Base-by-base conservation (phyloP, 2,113 vertebrate species). In the Athene noctua region DNA sequence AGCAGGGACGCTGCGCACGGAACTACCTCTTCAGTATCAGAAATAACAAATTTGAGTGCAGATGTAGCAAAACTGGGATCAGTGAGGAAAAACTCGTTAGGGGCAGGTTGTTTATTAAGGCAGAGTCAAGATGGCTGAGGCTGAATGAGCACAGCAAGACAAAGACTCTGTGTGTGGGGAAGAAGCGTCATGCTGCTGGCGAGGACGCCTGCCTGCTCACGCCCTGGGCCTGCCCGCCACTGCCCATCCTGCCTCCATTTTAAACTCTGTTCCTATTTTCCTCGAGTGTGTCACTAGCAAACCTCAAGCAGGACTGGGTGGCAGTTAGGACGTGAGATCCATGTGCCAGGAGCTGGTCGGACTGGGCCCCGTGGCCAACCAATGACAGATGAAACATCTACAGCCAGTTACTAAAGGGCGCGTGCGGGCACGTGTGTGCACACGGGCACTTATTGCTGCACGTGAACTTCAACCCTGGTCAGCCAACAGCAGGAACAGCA, bases 391-490 rank as follows among this genome's bases (percentile, higher is more conserved):
- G 5, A 49, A 78, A 72, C 6, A 30, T 1, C 58, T 18, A 3
- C 30, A 52, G 44, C 5, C 42, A 79, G 77, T 22, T 46, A 32
- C 32, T 11, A 5, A 30, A 18, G 58, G 7, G 11, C 3, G 21
- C 5, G 6, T 21, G 61, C 13, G 59, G 8, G 14, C 2, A 38
- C 4, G 36, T 3, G 22, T 9, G 30, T 21, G 6, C 30, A n/a
- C 13, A 25, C 1, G 11, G 8, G 17, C 44, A 2, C 32, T 36
- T 38, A 34, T 0, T 34, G 36, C 71, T 0, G 0, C 57, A 11
- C 0, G 0, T 20, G 62, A 71, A 27, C 7, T 59, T 52, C 62
- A 70, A 1, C 44, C 49, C 65, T 78, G 68, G 32, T 34, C n/a
- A 36, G 52, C 22, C 46, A 11, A 0, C 13, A 46, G 44, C 61